Evolutionary conservation across 2,888 invertebrate genomes (phyloP), one percentile per base, ranked within the genome.

Genomic region (Podabrus alpinus): DNA sequence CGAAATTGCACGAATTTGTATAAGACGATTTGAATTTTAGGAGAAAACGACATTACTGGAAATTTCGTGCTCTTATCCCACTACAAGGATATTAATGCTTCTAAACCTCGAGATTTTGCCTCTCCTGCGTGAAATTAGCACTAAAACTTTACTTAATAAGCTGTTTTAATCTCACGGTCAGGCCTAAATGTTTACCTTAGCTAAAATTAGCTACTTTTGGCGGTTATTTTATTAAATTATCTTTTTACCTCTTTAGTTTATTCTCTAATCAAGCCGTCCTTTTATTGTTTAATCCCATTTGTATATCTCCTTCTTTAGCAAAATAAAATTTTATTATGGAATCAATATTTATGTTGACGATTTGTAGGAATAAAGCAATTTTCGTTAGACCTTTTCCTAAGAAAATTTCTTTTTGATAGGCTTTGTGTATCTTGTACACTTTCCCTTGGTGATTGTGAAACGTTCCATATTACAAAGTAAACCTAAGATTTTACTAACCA

Each of bases 131-230:
- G 79, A 80, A 81, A 81, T 80, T 81, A 80, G 79, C 77, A 82
- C 80, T 82, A 80, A 79, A 80, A 81, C 79, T 79, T 79, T 79
- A 79, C 80, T 78, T 81, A 80, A 80, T 81, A 80, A 82, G 82
- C 82, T 79, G 80, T 80, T 82, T 80, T 80, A 81, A 81, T 82
- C 80, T 81, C 75, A 75, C 78, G 72, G 70, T 75, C 76, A 79
- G 77, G 77, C 80, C 78, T 76, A 77, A 77, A 77, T 79, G 78
- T 78, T 79, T 80, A 77, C 79, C 78, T 79, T 79, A 79, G 77
- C 72, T 76, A 61, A 72, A 80, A 79, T 77, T 77, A 25, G 66
- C 24, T 61, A 68, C 72, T 67, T 72, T 69, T 69, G 71, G 72
- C 66, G 69, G 72, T 17, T 66, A 75, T 75, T 75, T 75, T 69